Evolutionary conservation across 2,797 vertebrate species (phyloP), one percentile per base, ranked within the genome.

Genomic region (Gila robusta): DNA sequence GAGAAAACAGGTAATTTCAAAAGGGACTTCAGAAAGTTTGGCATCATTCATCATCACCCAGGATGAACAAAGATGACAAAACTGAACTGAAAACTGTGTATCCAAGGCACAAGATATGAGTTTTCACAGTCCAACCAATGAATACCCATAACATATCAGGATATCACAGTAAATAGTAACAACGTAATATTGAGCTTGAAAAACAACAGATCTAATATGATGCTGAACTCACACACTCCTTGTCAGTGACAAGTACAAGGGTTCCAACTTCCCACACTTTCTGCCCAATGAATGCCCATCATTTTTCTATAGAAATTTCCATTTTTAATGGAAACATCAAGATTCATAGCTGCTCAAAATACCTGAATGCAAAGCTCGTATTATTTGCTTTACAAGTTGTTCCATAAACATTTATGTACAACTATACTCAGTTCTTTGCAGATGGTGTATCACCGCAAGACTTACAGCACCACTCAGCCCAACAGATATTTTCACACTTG

Each of bases 241-340:
- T 7, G 66, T 37, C 35, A 35, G 32, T 37, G 26, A 37, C 66
- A 69, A 69, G 14, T 21, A 21, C 32, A 35, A 70, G 35, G 19
- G 1, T 56, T 77, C 2, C 74, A 32, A 78, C 21, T 56, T 59
- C 3, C 74, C 49, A 78, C 74, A n/a, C 21, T 77, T 52, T 54
- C 28, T 8, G 21, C 6, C 11, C 47, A 35, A 16, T 32, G 3
- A 14, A 76, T 54, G 6, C 3, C 49, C 5, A 54, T 35, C 2
- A 56, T 32, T 77, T 76, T 1, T 16, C 11, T 56, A 56, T 49
- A 37, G 23, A 14, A 5, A 77, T 54, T 12, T 8, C 1, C 3
- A 72, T 72, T 49, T 73, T 79, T 78, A 32, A 26, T 62, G 76
- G 23, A 11, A 79, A 62, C 32, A 39, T 77, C 10, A 59, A 72